Evolutionary conservation across 37 sponge, comb jelly and placozoan genomes (phyloP).

Genomic region (Hexactinellida sp.): DNA sequence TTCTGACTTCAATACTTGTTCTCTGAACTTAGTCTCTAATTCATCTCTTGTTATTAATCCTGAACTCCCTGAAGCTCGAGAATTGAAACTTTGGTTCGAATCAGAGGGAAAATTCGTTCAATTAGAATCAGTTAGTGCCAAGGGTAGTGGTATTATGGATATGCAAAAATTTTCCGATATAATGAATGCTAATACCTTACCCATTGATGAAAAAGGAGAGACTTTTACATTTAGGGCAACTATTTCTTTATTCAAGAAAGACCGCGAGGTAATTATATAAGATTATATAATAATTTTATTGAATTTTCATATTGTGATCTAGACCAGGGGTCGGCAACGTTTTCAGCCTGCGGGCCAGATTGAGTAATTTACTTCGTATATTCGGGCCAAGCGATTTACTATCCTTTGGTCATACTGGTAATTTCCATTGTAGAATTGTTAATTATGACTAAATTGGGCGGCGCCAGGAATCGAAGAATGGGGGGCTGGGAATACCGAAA

Average conservation of each 20-base stretch:
- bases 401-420: too few species aligned
- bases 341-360: too few species aligned
- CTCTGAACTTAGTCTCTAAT: background rate
- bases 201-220: background rate
- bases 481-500: too few species aligned
- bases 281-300: background rate
- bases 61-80: background rate
- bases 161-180: background rate
- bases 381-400: too few species aligned
- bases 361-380: too few species aligned
- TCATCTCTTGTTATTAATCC: background rate
- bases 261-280: background rate
- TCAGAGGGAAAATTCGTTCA: background rate
- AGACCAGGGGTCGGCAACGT: too few species aligned
- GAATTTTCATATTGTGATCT: too few species aligned
- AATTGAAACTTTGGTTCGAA: background rate
- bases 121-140: background rate
- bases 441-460: too few species aligned
- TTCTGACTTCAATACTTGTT: conserved; percentile 6
- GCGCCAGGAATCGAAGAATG: too few species aligned
- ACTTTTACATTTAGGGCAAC: background rate
- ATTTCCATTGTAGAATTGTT: too few species aligned
- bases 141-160: background rate
- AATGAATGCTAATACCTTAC: background rate
- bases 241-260: background rate